Evolutionary conservation across 2,797 vertebrate genomes (phyloP).

Genomic region (Molossus molossus): DNA sequence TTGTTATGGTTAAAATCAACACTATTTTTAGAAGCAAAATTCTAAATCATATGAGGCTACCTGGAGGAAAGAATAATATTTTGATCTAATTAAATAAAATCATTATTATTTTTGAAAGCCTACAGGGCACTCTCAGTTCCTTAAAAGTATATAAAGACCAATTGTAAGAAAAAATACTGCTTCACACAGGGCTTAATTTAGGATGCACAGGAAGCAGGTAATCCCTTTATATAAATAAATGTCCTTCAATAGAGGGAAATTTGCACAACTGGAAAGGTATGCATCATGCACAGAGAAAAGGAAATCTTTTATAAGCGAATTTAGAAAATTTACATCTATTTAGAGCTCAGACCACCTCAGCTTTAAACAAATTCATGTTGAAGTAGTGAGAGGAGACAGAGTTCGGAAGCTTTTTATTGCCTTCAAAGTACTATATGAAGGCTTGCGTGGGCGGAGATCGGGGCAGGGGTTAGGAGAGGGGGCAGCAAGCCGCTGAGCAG

Average conservation of each 20-base stretch:
- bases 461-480: background rate
- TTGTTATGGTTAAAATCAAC: background rate
- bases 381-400: background rate
- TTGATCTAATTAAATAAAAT: constrained; percentile 2
- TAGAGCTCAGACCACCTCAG: background rate
- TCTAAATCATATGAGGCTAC: background rate
- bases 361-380: background rate
- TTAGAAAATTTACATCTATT: background rate
- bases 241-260: background rate
- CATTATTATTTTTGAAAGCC: background rate
- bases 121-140: background rate
- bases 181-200: background rate
- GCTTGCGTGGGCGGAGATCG: background rate
- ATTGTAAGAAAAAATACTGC: background rate
- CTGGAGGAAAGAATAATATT: background rate
- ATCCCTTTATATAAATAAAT: background rate
- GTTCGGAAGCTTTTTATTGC: background rate
- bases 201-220: background rate
- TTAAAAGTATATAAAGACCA: background rate
- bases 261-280: background rate
- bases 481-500: background rate
- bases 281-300: background rate
- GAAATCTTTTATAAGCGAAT: background rate
- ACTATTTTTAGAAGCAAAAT: background rate
- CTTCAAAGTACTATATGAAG: background rate